Base-by-base conservation (phyloP, 2,888 invertebrate genomes). In the Graphium colonna region DNA sequence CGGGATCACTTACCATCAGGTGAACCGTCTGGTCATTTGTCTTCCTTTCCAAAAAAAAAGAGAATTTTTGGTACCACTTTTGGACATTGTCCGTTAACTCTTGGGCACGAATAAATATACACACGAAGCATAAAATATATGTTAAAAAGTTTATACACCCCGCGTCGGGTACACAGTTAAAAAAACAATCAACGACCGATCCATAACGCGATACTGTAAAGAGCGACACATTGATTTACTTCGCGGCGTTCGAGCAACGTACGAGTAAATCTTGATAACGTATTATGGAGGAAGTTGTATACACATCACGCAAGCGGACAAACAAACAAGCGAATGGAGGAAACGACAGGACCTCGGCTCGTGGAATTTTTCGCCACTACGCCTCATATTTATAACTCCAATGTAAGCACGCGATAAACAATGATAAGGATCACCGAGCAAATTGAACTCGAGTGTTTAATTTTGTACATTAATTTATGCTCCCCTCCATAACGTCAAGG, bases 221-320 rank as follows among this genome's bases (percentile, higher is more conserved):
- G 21, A 21, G 21, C 21, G 21, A 21, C 21, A 21, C 21, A 21
- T 21, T 21, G 21, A 21, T 21, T 21, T 21, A 21, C 3, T 21
- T 5, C 21, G 21, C 21, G 3, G 21, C 21, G 2, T 21, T 21
- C 2, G 36, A 21, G 36, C 10, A 18, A 18, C 18, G 18, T 16
- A 21, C 38, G 31, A 18, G 36, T 36, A 38, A 21, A 21, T 77
- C 75, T 76, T n/a, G n/a, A n/a, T n/a, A n/a, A n/a, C n/a, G n/a
- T n/a, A n/a, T n/a, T n/a, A n/a, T n/a, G n/a, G 70, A 75, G 67
- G 67, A 74, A 73, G 68, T 76, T 71, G 74, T 80, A 81, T 80
- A 82, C 79, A 69, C 77, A 73, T 83, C 82, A 78, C 70, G 75
- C 73, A 72, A 61, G 61, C n/a, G 10, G 2, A 33, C 33, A 33